Base-by-base conservation (phyloP, 2,113 vertebrate genomes). In the Equus przewalskii region DNA sequence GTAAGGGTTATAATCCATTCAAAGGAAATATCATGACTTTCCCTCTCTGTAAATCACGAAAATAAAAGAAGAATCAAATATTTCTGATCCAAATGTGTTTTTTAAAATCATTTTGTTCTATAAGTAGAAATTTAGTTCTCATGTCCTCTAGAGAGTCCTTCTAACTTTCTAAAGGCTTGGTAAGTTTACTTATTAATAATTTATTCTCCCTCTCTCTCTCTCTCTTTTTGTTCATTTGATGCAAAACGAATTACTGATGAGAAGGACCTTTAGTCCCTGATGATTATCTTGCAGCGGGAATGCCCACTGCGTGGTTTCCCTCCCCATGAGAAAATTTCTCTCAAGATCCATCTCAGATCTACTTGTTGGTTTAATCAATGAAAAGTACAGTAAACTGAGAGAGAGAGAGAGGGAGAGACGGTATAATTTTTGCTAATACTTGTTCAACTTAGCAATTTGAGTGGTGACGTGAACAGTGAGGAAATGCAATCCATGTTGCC, bases 241-340 rank as follows among this genome's bases (percentile, higher is more conserved):
- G 83, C 33, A 51, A 88, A 67, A 72, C n/a, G 28, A 33, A 22
- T 84, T 67, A 56, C 41, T 67, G 28, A 49, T 33, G 44, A 36
- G 28, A 75, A 28, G 58, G 5, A 56, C 4, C 19, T 44, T 28
- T 54, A 62, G 81, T 86, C 94, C 28, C 88, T 6, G 1, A 22
- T 72, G 87, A 70, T 4, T 51, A 36, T 19, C 6, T 51, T 89
- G 15, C 26, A 41, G 7, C 94, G 91, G 14, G 30, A 65, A 79
- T 49, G 65, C 78, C 64, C 84, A 86, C 6, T 30, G 22, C 81
- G 14, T 82, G 36, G 14, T 44, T 89, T 41, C 14, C 9, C 6
- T 81, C 7, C 88, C 28, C 87, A 60, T 6, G 67, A 89, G 95
- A 51, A 64, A 78, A 89, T 92, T 76, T 96, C 79, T 96, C 75